Conservation (phyloP, 2,113 vertebrate species). For the Cisticola juncidis region DNA sequence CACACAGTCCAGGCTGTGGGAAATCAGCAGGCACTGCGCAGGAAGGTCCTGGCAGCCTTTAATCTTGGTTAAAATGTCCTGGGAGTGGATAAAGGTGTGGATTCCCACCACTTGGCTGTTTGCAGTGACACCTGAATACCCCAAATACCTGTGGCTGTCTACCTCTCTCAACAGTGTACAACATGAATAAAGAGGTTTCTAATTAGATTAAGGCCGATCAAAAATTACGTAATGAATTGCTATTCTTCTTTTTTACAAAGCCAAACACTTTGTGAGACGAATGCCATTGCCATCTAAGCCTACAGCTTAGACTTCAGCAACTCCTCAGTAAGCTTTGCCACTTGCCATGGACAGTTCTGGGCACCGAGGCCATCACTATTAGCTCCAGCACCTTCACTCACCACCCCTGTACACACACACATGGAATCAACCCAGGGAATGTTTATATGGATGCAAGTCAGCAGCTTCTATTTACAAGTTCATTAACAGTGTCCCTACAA, state of each 20-base stretch:
- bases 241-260: neutral
- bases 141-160: neutral
- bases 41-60: neutral
- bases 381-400: neutral
- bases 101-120: neutral
- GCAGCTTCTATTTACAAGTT: conserved; percentile 45
- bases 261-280: neutral
- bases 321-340: fast-evolving
- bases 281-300: neutral
- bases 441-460: neutral
- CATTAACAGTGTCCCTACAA: conserved; percentile 17
- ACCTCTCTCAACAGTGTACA: neutral
- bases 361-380: neutral
- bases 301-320: neutral
- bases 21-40: neutral
- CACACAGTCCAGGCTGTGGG: neutral
- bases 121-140: neutral
- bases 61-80: neutral
- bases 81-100: neutral
- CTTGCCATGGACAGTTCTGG: fast-evolving
- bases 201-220: neutral
- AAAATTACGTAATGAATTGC: neutral
- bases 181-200: neutral
- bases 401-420: neutral
- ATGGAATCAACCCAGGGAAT: neutral